Base-by-base conservation (phyloP, 37 sponge, comb jelly and placozoan species). In the Chondrosia reniformis region DNA sequence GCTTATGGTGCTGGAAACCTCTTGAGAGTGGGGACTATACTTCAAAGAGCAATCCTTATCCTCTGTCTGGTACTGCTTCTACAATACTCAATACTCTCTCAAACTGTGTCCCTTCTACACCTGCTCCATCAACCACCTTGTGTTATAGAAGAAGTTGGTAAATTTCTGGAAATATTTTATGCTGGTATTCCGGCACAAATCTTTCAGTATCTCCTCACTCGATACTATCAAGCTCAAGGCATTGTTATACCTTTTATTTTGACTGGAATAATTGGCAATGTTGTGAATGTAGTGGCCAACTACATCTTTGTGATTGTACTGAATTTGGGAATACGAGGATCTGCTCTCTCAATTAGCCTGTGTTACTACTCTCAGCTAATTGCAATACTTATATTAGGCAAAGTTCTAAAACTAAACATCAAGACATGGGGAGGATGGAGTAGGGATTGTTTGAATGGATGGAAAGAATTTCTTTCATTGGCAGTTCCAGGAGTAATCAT, bases 391-490 rank as follows among this genome's bases (percentile, higher is more conserved):
- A 4, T 77, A 4, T 77, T 80, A 25, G 45, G 81, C 19, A 43
- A 36, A 34, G 72, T 10, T 27, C 28, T 69, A 8, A 78, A 81
- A 41, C 78, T 87, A 1, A 82, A 87, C 74, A 81, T 73, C 24
- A 40, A 71, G 63, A 87, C 87, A 33, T 87, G 87, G 87, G 82
- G 82, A 1, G 89, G 89, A 33, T 88, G 89, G 89, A 83, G 71
- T 33, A 78, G 55, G 76, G 89, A 88, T 41, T 34, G 80, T 55
- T 63, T 88, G 63, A 46, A 80, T 1, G 84, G 80, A 24, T 88
- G 89, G 89, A 44, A 67, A 21, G 67, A 74, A 40, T 84, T 84
- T 46, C 34, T 74, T 8, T 73, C 74, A 42, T 61, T 83, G 24
- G 89, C 67, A 42, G 31, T 88, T n/a, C 89, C 89, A 24, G 89